These are phyloP conservation scores for Petromus typicus DNA, from an alignment of 2,113 vertebrate species.

Conservation along the genomic window DNA sequence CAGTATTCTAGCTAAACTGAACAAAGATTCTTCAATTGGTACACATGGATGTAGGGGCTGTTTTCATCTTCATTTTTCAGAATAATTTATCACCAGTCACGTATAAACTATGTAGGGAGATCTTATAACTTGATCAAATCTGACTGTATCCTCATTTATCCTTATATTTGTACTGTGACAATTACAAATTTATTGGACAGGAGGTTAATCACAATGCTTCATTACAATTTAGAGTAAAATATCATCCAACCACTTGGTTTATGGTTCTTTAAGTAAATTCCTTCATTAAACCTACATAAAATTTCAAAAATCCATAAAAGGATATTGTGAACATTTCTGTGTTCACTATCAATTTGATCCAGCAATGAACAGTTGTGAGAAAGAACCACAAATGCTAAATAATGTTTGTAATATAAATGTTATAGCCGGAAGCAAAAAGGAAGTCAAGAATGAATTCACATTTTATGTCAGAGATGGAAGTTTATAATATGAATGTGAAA, in stretches of 20 bases:
- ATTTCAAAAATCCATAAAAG: conserved; percentile 50
- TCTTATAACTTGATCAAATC: conserved; percentile 65
- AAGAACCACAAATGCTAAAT: not conserved
- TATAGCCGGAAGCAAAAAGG: not conserved
- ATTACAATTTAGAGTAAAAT: conserved; percentile 43
- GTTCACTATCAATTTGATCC: not conserved
- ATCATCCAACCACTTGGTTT: conserved; percentile 48
- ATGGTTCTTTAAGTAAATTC: conserved; percentile 43
- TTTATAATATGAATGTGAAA: not conserved
- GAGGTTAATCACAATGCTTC: conserved; percentile 68
- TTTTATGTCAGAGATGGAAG: not conserved
- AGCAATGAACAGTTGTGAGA: not conserved
- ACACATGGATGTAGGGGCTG: not conserved
- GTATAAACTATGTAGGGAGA: conserved; percentile 68
- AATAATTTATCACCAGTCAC: conserved; percentile 61
- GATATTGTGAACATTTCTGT: conserved; percentile 18
- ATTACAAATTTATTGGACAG: conserved; percentile 64
- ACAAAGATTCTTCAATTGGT: not conserved
- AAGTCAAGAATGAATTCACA: not conserved
- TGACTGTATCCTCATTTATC: not conserved
- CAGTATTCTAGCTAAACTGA: not conserved
- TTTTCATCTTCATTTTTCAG: conserved; percentile 47
- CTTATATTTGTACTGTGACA: not conserved
- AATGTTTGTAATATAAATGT: not conserved
- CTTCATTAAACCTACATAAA: conserved; percentile 55